phyloP scores from a whole-genome alignment of 2,113 vertebrate genomes.

The Neofelis nebulosa region DNA sequence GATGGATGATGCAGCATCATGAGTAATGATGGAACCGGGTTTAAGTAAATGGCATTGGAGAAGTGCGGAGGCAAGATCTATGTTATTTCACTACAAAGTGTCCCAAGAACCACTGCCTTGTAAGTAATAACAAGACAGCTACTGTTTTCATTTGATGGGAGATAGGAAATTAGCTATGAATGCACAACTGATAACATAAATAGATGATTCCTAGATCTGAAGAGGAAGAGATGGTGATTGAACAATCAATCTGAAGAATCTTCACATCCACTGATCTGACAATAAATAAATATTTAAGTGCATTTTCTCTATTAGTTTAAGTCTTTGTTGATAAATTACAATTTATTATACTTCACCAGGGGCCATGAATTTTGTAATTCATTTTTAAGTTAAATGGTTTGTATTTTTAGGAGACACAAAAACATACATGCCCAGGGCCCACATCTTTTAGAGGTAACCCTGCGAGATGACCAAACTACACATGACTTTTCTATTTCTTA shows the following conservation, averaged over 20 bases:
- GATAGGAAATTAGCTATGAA: neutral
- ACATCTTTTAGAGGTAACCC: neutral
- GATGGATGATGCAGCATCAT: neutral
- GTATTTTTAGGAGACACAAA: neutral
- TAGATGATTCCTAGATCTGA: neutral
- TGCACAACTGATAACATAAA: neutral
- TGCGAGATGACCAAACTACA: neutral
- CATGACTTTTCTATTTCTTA: neutral
- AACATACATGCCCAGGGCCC: neutral
- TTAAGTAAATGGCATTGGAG: neutral
- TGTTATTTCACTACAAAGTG: neutral
- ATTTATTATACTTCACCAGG: neutral
- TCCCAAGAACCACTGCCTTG: neutral
- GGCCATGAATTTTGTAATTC: neutral
- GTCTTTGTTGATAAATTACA: neutral
- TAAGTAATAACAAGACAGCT: neutral
- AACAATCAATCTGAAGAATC: neutral
- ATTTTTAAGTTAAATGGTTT: neutral
- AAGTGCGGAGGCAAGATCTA: neutral
- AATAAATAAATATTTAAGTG: neutral
- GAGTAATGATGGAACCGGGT: neutral
- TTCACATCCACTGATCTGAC: neutral
- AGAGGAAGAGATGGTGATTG: neutral
- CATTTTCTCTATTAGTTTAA: neutral
- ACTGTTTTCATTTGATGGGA: neutral